These are phyloP conservation scores for Limenitis arthemis DNA, from an alignment of 2,888 invertebrate genomes.

Conservation along the genomic window DNA sequence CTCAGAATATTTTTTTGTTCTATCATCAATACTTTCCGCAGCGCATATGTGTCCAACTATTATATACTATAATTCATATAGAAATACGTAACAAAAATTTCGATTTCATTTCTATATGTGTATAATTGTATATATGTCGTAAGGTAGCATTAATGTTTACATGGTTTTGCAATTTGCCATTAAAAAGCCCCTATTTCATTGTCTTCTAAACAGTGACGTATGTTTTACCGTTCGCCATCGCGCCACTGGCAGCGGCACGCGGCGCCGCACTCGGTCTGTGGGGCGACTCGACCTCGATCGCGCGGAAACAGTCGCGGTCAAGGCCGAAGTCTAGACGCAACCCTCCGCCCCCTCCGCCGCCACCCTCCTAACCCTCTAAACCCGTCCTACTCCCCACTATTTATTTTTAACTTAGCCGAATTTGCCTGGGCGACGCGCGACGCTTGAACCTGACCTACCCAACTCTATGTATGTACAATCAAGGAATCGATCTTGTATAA, in stretches of 20 bases:
- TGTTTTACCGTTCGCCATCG: conserved; percentile 23
- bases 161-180: too few relatives aligned
- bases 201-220: conserved; percentile 6
- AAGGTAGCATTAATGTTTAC: too few relatives aligned
- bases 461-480: conserved; percentile 11
- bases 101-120: too few relatives aligned
- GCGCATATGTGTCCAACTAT: too few relatives aligned
- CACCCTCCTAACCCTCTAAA: conserved; percentile 19
- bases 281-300: conserved; percentile 57
- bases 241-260: conserved; percentile 12
- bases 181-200: too few relatives aligned
- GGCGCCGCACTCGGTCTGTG: conserved; percentile 51
- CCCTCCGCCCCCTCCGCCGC: conserved; percentile 36
- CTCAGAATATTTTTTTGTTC: too few relatives aligned
- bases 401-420: conserved; percentile 49
- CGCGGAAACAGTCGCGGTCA: conserved; percentile 68
- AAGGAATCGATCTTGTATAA: too few relatives aligned
- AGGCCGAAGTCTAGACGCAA: conserved; percentile 66
- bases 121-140: too few relatives aligned
- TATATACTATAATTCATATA: too few relatives aligned
- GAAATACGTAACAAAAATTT: too few relatives aligned
- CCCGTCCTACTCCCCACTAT: conserved; percentile 33
- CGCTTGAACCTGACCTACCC: conserved; percentile 50
- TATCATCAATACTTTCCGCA: too few relatives aligned
- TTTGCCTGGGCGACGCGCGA: conserved; percentile 49